Base-by-base conservation (phyloP, 1,140 invertebrate genomes). In the Drosophila micromelanica region DNA sequence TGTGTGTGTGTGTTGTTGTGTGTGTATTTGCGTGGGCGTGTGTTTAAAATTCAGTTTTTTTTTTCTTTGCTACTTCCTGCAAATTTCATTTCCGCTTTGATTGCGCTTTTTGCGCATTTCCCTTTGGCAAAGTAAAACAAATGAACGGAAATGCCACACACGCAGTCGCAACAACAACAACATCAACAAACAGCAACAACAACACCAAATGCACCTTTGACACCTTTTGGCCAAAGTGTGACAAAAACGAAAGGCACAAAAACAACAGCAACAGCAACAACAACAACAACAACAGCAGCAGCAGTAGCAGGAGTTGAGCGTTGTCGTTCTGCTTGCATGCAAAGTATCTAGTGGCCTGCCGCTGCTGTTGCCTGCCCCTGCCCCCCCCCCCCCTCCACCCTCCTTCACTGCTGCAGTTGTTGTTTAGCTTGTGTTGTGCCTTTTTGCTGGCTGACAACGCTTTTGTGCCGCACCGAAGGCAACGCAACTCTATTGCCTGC, bases 71-170 rank as follows among this genome's bases (percentile, higher is more conserved):
- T 49, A 80, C 85, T 84, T 89, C 84, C 84, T 90, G 84, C 76
- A 90, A 89, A 89, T 89, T 89, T 89, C 84, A 89, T 89, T 89
- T 89, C 84, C 84, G 84, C 84, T 89, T 89, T 89, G 84, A 89
- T 89, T 89, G 84, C 84, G 85, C 84, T 89, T 89, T 87, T 84
- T 89, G 73, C 84, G 84, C 69, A 82, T 78, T 72, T 78, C 65
- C 48, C 63, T 76, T 75, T 69, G 79, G 69, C 78, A 79, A 87
- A 80, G 85, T 90, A 89, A 89, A 90, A 89, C 84, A 89, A 89
- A 89, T 89, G 84, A 89, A 89, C 85, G 84, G 84, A 89, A 89
- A 89, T 89, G 76, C 84, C 85, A 80, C 85, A 89, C 85, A 90
- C 79, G 84, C 79, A 89, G 67, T 71, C 64, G 37, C 46, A 70